Conservation (phyloP, 1,140 invertebrate genomes). For the Drosophila arizonae region DNA sequence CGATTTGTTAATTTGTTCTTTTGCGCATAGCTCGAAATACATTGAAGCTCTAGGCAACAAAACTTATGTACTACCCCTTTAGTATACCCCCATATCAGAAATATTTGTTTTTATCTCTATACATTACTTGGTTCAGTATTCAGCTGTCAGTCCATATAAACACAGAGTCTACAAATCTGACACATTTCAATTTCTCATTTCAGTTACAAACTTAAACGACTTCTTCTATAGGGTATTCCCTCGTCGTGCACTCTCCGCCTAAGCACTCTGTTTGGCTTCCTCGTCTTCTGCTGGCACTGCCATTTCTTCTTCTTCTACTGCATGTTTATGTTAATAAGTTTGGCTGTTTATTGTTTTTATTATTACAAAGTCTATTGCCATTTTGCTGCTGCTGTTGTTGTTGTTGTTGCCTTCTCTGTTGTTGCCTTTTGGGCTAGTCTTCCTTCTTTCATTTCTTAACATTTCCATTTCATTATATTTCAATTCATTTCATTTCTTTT, state of each 20-base stretch:
- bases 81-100: too few species aligned
- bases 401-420: slow-evolving; percentile 8
- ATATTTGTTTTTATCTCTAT: too few species aligned
- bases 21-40: not conserved
- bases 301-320: slow-evolving; percentile 26
- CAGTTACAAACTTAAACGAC: not conserved
- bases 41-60: not conserved
- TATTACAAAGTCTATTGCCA: slow-evolving; percentile 41
- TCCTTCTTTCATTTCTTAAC: slow-evolving; percentile 54
- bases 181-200: not conserved
- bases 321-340: slow-evolving; percentile 78
- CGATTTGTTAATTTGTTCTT: not conserved
- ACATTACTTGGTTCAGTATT: too few species aligned
- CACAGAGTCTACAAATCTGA: too few species aligned
- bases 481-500: slow-evolving; percentile 50
- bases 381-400: slow-evolving; percentile 36
- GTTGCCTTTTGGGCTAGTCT: slow-evolving; percentile 21
- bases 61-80: not conserved
- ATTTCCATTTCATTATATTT: slow-evolving; percentile 51
- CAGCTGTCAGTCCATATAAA: too few species aligned
- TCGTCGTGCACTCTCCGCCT: not conserved
- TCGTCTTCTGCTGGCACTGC: not conserved
- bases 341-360: slow-evolving; percentile 70
- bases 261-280: not conserved
- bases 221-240: not conserved